Base-by-base conservation (phyloP, 2,797 vertebrate genomes). In the Adelosebastes latens region DNA sequence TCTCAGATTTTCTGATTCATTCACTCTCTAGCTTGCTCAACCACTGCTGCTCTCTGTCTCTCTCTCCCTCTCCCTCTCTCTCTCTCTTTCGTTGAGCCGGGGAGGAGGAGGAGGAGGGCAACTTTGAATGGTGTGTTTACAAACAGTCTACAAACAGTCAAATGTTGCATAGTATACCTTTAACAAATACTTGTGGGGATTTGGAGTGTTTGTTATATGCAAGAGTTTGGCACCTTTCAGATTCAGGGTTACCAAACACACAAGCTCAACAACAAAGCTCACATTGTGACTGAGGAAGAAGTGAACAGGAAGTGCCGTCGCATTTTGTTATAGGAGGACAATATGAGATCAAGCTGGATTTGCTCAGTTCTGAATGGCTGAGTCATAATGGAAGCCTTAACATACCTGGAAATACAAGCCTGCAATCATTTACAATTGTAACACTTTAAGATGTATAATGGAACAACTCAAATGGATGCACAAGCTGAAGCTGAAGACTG, bases 371-470 rank as follows among this genome's bases (percentile, higher is more conserved):
- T 63, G 60, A 59, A 72, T 61, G 16, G 53, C 32, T 75, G 59
- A 72, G 55, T 84, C 75, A 34, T 63, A 62, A 67, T 18, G 12
- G 36, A 58, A 76, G n/a, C 25, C 39, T 72, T 71, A 24, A 71
- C 68, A 67, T 36, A 71, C 34, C 9, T 75, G 56, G 59, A 32
- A 80, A 83, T 71, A 52, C 42, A 59, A 62, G n/a, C 27, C 29
- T 68, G n/a, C 67, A 66, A 78, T 72, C 20, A 70, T 65, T 66
- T 79, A 52, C 24, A n/a, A 42, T 72, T 52, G 8, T 11, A 13
- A 25, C 11, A 18, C 13, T 77, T 62, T 16, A 75, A 64, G 66
- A 61, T 75, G 27, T 55, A 34, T 29, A 25, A 67, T 49, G 42
- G n/a, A 61, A 42, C 49, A 59, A 69, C 22, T 59, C 25, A 42